phyloP scores from a whole-genome alignment of 2,113 vertebrate genomes.

The Notarius quadriscutis region DNA sequence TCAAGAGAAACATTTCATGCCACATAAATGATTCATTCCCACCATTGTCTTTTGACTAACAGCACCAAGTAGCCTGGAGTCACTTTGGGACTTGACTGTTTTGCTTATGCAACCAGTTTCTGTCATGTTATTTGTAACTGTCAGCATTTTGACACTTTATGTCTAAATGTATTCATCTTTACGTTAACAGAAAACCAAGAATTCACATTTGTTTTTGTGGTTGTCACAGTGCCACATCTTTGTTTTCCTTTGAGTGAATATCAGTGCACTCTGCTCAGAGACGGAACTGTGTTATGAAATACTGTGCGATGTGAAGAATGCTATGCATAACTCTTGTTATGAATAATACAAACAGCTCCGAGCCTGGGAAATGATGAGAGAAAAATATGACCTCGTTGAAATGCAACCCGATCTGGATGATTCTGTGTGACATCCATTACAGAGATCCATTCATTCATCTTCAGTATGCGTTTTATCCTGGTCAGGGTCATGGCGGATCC shows the following conservation, averaged over 20 bases:
- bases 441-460: slow-evolving; percentile 30
- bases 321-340: slow-evolving; percentile 40
- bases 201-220: slow-evolving; percentile 15
- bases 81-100: not conserved
- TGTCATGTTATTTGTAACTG: not conserved
- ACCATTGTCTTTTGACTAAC: not conserved
- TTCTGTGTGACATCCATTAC: slow-evolving; percentile 22
- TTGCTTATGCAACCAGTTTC: slow-evolving; percentile 3
- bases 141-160: not conserved
- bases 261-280: not conserved
- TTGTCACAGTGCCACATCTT: slow-evolving; percentile 15
- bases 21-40: not conserved
- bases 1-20: not conserved
- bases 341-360: slow-evolving; percentile 33
- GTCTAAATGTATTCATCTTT: slow-evolving; percentile 9
- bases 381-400: slow-evolving; percentile 41
- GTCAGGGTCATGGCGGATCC: not conserved
- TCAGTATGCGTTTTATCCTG: not conserved
- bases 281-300: slow-evolving; percentile 7
- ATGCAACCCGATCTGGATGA: slow-evolving; percentile 22
- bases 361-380: slow-evolving; percentile 30
- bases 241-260: slow-evolving; percentile 25
- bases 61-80: not conserved
- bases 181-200: slow-evolving; percentile 4
- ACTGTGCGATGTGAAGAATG: slow-evolving; percentile 30